Evolutionary conservation across 2,797 vertebrate genomes (phyloP).

Genomic region (Melanotaenia boesemani): DNA sequence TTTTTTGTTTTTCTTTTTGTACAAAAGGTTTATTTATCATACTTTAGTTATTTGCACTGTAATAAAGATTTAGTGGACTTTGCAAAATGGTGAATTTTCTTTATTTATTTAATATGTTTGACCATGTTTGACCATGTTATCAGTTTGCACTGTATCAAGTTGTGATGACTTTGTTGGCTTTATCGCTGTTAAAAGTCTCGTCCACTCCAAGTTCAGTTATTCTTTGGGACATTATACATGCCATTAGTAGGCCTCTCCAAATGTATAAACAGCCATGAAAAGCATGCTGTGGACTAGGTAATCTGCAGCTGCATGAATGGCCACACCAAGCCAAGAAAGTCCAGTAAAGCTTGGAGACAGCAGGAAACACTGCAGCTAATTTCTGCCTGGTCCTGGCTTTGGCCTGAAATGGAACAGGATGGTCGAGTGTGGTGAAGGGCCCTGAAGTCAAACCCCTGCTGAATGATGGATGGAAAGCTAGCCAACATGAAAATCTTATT

Average conservation of each 20-base stretch:
- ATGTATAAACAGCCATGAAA: constrained; percentile 55
- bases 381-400: constrained; percentile 50
- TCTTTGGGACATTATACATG: constrained; percentile 40
- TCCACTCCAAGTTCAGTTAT: constrained; percentile 23
- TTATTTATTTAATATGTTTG: constrained; percentile 6
- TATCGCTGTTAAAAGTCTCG: background rate
- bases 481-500: constrained; percentile 29
- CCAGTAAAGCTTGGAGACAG: constrained; percentile 70
- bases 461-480: constrained; percentile 55
- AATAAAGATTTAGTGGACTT: constrained; percentile 20
- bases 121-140: constrained; percentile 1
- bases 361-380: constrained; percentile 62
- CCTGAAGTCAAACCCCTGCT: constrained; percentile 65
- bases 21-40: constrained; percentile 48
- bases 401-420: constrained; percentile 45
- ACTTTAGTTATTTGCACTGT: constrained; percentile 46
- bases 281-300: constrained; percentile 65
- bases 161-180: background rate
- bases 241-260: constrained; percentile 48
- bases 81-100: constrained; percentile 19
- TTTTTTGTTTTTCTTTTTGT: background rate
- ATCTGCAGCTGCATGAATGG: constrained; percentile 67
- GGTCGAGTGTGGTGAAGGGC: constrained; percentile 36
- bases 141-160: background rate
- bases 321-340: constrained; percentile 46